A percentile compares a stretch with the other conserved stretches of the same genome.
These are phyloP conservation scores for Phrixothrix hirtus DNA, from an alignment of 2,888 invertebrate genomes.

Conservation along the genomic window DNA sequence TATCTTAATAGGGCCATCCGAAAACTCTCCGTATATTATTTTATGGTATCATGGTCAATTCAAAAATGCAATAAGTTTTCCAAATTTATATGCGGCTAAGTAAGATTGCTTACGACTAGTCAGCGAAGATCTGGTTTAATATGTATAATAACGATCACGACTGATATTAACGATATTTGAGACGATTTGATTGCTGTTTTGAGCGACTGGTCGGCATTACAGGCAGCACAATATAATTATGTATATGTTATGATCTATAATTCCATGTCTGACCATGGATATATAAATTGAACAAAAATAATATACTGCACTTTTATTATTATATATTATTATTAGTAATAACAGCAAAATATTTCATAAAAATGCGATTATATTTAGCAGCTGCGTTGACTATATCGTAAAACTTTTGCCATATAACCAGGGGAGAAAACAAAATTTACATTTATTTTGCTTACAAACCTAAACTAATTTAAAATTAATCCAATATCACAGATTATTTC, in stretches of 20 bases:
- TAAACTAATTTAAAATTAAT: too few species aligned
- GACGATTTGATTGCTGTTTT: slow-evolving; percentile 34
- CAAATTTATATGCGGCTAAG: slow-evolving; percentile 20
- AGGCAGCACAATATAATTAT: slow-evolving; percentile 44
- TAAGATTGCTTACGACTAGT: slow-evolving; percentile 18
- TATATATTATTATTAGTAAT: slow-evolving; percentile 43
- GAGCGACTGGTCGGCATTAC: slow-evolving; percentile 33
- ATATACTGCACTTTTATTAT: slow-evolving; percentile 41
- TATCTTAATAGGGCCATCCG: too few species aligned
- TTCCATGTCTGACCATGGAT: slow-evolving; percentile 43
- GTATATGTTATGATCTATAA: slow-evolving; percentile 48
- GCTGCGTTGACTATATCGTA: slow-evolving; percentile 10
- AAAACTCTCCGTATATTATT: too few species aligned
- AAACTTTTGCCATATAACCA: slow-evolving; percentile 3
- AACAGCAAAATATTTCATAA: slow-evolving; percentile 24
- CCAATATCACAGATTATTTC: too few species aligned
- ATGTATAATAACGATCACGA: slow-evolving; percentile 38
- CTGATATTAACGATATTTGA: slow-evolving; percentile 39
- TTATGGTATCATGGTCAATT: too few species aligned
- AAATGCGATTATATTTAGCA: slow-evolving; percentile 20
- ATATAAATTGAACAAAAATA: slow-evolving; percentile 44
- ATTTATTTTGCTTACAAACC: too few species aligned
- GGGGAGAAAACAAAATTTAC: slow-evolving; percentile 2
- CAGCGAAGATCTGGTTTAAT: slow-evolving; percentile 26
- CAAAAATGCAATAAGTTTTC: not conserved